Conservation (phyloP, 2,888 invertebrate species). For the Stenurella melanura region DNA sequence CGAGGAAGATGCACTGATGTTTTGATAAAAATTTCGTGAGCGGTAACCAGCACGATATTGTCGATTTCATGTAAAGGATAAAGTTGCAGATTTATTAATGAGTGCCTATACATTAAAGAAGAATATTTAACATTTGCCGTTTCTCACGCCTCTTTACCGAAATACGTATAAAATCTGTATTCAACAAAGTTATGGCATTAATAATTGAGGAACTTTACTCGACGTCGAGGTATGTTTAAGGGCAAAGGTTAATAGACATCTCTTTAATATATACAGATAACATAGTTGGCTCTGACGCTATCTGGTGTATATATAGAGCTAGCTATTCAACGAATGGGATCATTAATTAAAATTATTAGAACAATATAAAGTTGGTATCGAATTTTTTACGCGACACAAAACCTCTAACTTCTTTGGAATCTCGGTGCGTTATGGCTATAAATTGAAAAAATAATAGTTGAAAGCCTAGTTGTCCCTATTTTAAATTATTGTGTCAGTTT, state of each 20-base stretch:
- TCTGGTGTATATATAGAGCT: not conserved
- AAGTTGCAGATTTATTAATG: too few relatives aligned
- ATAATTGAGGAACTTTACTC: conserved; percentile 32
- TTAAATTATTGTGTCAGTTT: too few relatives aligned
- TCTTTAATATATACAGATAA: conserved; percentile 7
- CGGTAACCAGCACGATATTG: too few relatives aligned
- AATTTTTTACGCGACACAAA: too few relatives aligned
- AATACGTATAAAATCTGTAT: not conserved
- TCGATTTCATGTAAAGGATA: too few relatives aligned
- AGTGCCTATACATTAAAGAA: not conserved
- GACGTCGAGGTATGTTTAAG: conserved; percentile 43
- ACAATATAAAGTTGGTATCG: too few relatives aligned
- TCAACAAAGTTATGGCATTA: not conserved
- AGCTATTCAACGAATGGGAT: not conserved
- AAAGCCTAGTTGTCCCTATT: too few relatives aligned
- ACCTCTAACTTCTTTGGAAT: too few relatives aligned
- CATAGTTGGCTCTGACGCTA: not conserved
- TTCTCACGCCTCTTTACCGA: not conserved
- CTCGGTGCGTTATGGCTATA: too few relatives aligned
- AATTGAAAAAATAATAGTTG: too few relatives aligned
- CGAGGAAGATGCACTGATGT: too few relatives aligned
- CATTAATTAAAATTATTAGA: conserved; percentile 11
- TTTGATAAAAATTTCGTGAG: too few relatives aligned
- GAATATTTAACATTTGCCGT: not conserved
- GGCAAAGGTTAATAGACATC: conserved; percentile 43